Evolutionary conservation across 2,797 vertebrate species (phyloP), one percentile per base, ranked within the genome.

Genomic region (Prunella strophiata): DNA sequence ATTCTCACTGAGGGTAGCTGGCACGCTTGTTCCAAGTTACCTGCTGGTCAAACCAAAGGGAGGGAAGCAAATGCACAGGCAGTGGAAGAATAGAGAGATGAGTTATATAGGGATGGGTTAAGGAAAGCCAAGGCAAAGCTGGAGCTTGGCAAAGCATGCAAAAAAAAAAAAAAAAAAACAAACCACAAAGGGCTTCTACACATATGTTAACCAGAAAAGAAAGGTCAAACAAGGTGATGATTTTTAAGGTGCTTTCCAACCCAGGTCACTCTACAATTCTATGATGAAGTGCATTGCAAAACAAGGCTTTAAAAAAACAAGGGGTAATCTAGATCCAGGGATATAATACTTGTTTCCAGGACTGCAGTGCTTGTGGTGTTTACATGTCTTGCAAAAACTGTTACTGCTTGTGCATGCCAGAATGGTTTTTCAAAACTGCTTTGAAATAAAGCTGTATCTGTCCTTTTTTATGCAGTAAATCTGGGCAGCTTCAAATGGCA

Each of bases 371-470:
- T 95, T 94, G 95, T 65, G 73, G 87, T 94, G 91, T 61, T 93
- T 21, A 30, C 7, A 3, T 58, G 82, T 58, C 80, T 94, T 89
- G 85, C 63, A 70, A 57, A 87, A 71, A 63, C 78, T 14, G 7
- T 75, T 83, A 38, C 27, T 82, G 59, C 34, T 65, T 62, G 23
- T 83, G 95, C 96, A 94, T 93, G 96, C 61, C 42, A 61, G 23
- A 88, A 51, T 14, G 21, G 26, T 55, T 68, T 89, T 96, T 96
- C 96, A 91, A 78, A 96, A 95, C 94, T 97, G 96, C 95, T 96
- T 95, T 96, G 96, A 79, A 87, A 59, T 67, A 55, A 70, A 84
- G 43, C 22, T 75, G 38, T 38, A 61, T 26, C 65, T 66, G 10
- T 29, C 25, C 40, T 48, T 63, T 63, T 22, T 42, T 9, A n/a